Evolutionary conservation across 1,140 invertebrate species (phyloP).

Genomic region (Drosophila aff.): DNA sequence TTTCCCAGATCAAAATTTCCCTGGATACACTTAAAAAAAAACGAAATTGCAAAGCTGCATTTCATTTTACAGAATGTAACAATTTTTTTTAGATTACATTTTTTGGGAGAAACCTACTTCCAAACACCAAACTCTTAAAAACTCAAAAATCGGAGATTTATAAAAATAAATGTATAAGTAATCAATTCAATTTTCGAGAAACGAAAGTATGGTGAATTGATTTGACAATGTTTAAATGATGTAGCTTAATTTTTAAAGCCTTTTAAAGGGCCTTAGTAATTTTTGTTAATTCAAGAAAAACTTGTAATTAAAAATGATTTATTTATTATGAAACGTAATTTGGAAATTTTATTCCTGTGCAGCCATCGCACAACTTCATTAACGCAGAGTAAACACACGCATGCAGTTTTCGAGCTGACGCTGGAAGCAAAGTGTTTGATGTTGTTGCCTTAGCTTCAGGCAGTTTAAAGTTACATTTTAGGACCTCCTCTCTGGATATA

Average conservation of each 20-base stretch:
- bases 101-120: no score
- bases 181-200: background rate
- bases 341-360: background rate
- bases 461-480: conserved; percentile 82
- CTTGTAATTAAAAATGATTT: no score
- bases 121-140: no score
- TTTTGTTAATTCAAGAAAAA: no score
- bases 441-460: conserved; percentile 58
- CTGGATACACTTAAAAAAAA: background rate
- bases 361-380: conserved; percentile 74
- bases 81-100: no score
- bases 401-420: conserved; percentile 71
- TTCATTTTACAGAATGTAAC: background rate
- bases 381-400: conserved; percentile 83
- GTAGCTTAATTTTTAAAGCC: background rate
- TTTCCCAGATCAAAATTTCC: conserved; percentile 1
- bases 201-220: background rate
- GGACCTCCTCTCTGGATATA: conserved; percentile 22
- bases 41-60: background rate
- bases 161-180: no score
- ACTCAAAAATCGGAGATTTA: no score
- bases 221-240: no score
- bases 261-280: background rate
- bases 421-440: conserved; percentile 78
- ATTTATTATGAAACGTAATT: background rate